Conservation (phyloP, 92 coral and sea anemone genomes). For the Epizoanthus illoricatus region DNA sequence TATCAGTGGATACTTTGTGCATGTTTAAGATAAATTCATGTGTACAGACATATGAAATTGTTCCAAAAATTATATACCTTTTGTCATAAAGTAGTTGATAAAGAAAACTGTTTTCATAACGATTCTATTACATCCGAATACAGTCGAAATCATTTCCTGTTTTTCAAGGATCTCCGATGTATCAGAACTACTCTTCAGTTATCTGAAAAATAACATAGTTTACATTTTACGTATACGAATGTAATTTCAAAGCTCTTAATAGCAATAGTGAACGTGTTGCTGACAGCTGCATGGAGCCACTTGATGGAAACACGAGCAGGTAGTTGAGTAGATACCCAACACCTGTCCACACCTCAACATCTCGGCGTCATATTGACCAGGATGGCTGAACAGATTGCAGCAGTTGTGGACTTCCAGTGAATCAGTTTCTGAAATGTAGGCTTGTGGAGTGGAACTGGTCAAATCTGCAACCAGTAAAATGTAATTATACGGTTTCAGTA, state of each 20-base stretch:
- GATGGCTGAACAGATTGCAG: background rate
- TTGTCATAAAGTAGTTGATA: background rate
- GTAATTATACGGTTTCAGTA: too few relatives aligned
- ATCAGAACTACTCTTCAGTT: background rate
- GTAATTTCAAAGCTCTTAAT: background rate
- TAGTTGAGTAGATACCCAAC: background rate
- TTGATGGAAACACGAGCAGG: conserved; percentile 11
- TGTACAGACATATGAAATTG: background rate
- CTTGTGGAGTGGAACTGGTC: background rate
- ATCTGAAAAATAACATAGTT: background rate
- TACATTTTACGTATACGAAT: background rate
- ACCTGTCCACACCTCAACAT: background rate
- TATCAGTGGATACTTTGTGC: background rate
- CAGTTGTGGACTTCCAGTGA: background rate
- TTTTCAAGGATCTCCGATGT: too few relatives aligned
- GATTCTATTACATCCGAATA: too few relatives aligned
- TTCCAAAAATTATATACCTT: background rate
- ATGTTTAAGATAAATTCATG: conserved; percentile 13
- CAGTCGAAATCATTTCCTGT: too few relatives aligned
- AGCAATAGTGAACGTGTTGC: background rate
- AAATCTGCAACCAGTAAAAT: conserved; percentile 5
- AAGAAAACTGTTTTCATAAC: background rate
- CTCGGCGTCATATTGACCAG: background rate
- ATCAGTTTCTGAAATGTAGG: background rate
- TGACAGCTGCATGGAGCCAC: background rate